phyloP scores from a whole-genome alignment of 2,113 vertebrate genomes.

The Pelobates fuscus region DNA sequence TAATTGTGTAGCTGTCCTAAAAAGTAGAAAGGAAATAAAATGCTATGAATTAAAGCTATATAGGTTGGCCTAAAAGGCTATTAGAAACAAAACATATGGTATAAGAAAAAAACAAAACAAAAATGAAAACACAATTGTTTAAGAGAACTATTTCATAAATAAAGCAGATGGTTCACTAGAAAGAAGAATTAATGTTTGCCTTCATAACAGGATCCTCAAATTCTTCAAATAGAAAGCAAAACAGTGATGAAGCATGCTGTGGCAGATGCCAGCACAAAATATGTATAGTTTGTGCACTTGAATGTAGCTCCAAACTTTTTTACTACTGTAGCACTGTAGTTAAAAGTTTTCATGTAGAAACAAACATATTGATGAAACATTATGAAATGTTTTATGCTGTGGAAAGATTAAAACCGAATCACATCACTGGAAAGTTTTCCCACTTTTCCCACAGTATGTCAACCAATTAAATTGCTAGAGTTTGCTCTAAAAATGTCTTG shows the following conservation, averaged over 20 bases:
- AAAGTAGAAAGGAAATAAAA: slow-evolving; percentile 4
- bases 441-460: no score
- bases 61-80: slow-evolving; percentile 18
- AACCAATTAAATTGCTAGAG: no score
- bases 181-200: slow-evolving; percentile 46
- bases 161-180: slow-evolving; percentile 48
- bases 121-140: slow-evolving; percentile 48
- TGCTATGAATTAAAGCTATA: slow-evolving; percentile 8
- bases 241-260: slow-evolving; percentile 45
- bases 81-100: slow-evolving; percentile 48
- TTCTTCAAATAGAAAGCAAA: slow-evolving; percentile 47
- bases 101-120: slow-evolving; percentile 29
- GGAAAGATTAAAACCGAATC: neutral
- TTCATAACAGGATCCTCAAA: slow-evolving; percentile 46
- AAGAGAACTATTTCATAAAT: slow-evolving; percentile 42
- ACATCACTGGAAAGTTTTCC: no score
- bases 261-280: slow-evolving; percentile 47
- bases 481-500: no score
- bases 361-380: slow-evolving; percentile 28
- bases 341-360: slow-evolving; percentile 43
- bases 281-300: slow-evolving; percentile 34
- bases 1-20: no score
- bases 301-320: slow-evolving; percentile 38
- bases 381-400: slow-evolving; percentile 16
- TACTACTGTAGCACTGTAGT: slow-evolving; percentile 24